Evolutionary conservation across 2,113 vertebrate species (phyloP).

Genomic region (Chlamydotis undulata): DNA sequence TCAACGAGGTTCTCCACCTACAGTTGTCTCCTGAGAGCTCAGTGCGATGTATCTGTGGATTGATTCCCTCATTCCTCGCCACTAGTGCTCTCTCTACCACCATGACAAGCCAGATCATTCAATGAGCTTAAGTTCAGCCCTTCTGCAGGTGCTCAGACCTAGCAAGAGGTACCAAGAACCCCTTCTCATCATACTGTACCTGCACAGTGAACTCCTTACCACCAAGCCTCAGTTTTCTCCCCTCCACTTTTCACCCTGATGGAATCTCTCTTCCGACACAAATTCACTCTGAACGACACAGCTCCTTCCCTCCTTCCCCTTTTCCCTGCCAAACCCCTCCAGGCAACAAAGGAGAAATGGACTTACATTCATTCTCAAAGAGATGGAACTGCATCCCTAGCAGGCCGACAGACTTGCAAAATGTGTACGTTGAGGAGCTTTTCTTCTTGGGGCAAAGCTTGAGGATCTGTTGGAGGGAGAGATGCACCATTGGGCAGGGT

Average conservation of each 20-base stretch:
- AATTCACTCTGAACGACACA: neutral
- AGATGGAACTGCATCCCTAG: constrained; percentile 97
- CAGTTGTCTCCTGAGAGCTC: neutral
- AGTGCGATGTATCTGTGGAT: neutral
- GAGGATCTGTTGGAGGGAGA: constrained; percentile 83
- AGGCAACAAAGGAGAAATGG: neutral
- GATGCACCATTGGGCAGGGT: neutral
- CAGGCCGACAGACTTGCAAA: constrained; percentile 94
- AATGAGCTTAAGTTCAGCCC: neutral
- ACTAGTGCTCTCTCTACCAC: neutral
- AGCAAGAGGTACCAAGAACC: neutral
- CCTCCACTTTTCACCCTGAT: neutral
- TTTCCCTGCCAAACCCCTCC: neutral
- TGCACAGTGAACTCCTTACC: neutral
- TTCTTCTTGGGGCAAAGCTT: constrained; percentile 98
- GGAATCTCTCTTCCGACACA: neutral
- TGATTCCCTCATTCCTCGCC: neutral
- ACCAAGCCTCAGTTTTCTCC: neutral
- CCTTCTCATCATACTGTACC: neutral
- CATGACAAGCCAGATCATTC: neutral
- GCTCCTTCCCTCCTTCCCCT: neutral
- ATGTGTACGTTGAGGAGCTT: constrained; percentile 93
- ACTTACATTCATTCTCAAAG: constrained; percentile 97
- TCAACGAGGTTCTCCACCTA: neutral
- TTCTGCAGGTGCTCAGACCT: neutral